Base-by-base conservation (phyloP, 1,140 invertebrate species). In the Cydia amplana region DNA sequence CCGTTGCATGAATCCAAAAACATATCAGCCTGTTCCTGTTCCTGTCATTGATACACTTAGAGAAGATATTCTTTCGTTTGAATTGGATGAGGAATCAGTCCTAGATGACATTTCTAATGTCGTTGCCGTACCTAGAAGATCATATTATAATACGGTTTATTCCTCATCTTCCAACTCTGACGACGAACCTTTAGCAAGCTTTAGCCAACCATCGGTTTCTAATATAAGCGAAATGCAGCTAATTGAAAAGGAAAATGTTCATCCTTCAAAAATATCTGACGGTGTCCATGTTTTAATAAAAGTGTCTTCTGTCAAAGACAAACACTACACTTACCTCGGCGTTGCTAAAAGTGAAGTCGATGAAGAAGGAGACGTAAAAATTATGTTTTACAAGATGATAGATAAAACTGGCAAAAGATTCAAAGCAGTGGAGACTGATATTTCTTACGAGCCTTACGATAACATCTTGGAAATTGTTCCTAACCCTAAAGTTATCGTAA, bases 331-430 rank as follows among this genome's bases (percentile, higher is more conserved):
- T 55, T 74, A 77, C 32, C 32, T 73, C 20, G 73, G 65, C 5
- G 40, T 73, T 46, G 75, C 75, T 18, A 23, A 67, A 73, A 73
- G 72, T 74, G 75, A 49, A n/a, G 75, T 77, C 3, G 75, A 77
- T 74, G 75, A 77, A 46, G 72, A 77, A 18, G 75, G 75, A 65
- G 70, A 77, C n/a, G 60, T 77, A 5, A 32, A 36, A 32, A 51
- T 77, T 12, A 77, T 77, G 72, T 77, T 77, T 73, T 73, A 65
- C 12, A 77, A 51, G 28, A 36, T 14, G 14, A 43, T 77, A 16
- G 72, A 74, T 51, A 16, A 64, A 18, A 73, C 51, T 65, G 72
- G 75, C 9, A 77, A 73, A 36, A 60, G 7, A 46, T 76, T 76
- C 49, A 76, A 76, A 76, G 12, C 16, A 23, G 70, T 76, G 20